A percentile compares a stretch with the other conserved stretches of the same genome.
Evolutionary conservation across 2,888 invertebrate species (phyloP).

Genomic region (Emmelina monodactyla): DNA sequence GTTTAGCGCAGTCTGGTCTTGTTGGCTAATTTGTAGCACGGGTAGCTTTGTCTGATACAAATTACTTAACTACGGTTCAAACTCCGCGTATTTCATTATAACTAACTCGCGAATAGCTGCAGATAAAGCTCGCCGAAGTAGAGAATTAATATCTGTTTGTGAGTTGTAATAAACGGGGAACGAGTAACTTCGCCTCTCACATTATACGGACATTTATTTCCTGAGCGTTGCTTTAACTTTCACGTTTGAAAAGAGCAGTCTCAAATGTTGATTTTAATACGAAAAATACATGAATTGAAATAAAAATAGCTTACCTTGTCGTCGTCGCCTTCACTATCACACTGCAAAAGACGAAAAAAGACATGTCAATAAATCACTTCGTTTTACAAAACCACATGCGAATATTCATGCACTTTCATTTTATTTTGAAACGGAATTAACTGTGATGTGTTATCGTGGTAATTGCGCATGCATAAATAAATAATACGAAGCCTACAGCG

Average conservation of each 20-base stretch:
- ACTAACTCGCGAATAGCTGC: conserved; percentile 1
- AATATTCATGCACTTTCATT: conserved; percentile 12
- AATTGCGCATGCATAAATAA: conserved; percentile 1
- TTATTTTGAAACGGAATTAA: not conserved
- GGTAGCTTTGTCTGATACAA: not conserved
- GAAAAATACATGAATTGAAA: too few relatives aligned
- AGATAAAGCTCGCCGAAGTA: conserved; percentile 7
- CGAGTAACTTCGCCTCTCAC: conserved; percentile 57
- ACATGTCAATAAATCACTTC: conserved; percentile 17
- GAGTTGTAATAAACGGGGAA: conserved; percentile 46
- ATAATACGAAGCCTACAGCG: conserved; percentile 1
- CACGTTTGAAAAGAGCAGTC: conserved; percentile 38
- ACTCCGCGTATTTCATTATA: conserved; percentile 7
- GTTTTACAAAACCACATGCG: conserved; percentile 1
- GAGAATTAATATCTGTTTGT: conserved; percentile 37
- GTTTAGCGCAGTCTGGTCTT: conserved; percentile 6
- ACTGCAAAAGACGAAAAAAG: conserved; percentile 73
- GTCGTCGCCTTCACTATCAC: conserved; percentile 93
- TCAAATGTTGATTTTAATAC: too few relatives aligned
- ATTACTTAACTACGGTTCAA: conserved; percentile 3
- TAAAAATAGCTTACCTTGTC: conserved; percentile 77
- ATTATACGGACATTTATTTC: conserved; percentile 60
- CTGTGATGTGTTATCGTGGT: not conserved
- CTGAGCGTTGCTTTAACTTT: conserved; percentile 52
- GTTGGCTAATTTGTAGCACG: not conserved